A percentile compares a stretch with the other conserved stretches of the same genome.
Evolutionary conservation across 2,113 vertebrate species (phyloP).

Genomic region (Neolamprologus toae): DNA sequence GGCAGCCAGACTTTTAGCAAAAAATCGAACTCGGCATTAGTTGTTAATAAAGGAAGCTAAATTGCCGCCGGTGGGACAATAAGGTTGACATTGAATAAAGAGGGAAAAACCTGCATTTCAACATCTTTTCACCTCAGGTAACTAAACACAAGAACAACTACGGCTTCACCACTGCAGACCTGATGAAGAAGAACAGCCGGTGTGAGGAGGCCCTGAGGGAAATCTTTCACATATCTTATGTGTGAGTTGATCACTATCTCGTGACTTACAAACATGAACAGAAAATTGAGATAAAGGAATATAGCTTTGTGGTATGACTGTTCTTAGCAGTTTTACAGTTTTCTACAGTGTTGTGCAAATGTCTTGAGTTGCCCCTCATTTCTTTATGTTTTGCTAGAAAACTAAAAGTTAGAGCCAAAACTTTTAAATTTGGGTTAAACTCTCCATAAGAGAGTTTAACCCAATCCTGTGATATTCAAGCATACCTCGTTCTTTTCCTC

Average conservation of each 20-base stretch:
- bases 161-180: slow-evolving; percentile 85
- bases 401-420: background rate
- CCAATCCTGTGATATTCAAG: background rate
- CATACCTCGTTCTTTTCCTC: background rate
- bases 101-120: background rate
- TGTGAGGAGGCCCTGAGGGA: slow-evolving; percentile 92
- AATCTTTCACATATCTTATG: slow-evolving; percentile 96
- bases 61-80: background rate
- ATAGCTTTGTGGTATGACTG: background rate
- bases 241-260: slow-evolving; percentile 73
- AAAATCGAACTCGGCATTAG: background rate
- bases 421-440: background rate
- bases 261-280: background rate
- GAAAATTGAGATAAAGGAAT: background rate
- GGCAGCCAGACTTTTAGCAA: background rate
- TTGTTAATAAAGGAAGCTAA: background rate
- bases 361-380: background rate
- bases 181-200: slow-evolving; percentile 97
- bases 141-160: slow-evolving; percentile 87
- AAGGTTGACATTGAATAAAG: background rate
- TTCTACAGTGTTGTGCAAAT: background rate
- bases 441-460: background rate
- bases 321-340: background rate
- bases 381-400: background rate
- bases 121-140: slow-evolving; percentile 64